These are phyloP conservation scores for Tachysurus fulvidraco DNA, from an alignment of 2,113 vertebrate species.

Conservation along the genomic window DNA sequence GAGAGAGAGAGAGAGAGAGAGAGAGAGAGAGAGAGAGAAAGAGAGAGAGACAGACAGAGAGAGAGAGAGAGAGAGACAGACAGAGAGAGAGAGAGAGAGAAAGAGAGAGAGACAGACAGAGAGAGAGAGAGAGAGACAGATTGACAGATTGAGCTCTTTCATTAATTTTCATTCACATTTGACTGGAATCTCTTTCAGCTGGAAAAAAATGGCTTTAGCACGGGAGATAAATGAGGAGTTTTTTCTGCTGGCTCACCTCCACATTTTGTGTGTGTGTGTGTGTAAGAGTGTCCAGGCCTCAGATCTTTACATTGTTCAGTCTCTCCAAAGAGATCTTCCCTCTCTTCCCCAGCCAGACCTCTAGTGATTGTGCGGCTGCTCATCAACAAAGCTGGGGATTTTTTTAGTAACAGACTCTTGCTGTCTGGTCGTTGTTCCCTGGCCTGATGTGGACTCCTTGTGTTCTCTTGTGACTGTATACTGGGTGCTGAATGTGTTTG, in stretches of 20 bases:
- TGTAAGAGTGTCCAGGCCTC: neutral
- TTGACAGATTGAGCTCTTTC: neutral
- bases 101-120: no score
- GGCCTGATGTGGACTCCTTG: neutral
- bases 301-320: neutral
- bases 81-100: no score
- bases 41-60: no score
- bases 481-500: conserved; percentile 21
- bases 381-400: conserved; percentile 6
- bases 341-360: neutral
- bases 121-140: no score
- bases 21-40: no score
- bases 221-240: neutral
- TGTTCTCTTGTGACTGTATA: neutral
- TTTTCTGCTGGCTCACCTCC: neutral
- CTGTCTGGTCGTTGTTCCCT: conserved; percentile 37
- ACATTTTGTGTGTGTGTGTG: neutral
- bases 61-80: no score
- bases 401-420: conserved; percentile 8
- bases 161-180: neutral
- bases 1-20: no score
- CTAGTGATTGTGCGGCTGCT: neutral
- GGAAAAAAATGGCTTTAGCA: neutral
- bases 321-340: conserved; percentile 1
- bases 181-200: neutral